These are phyloP conservation scores for Rhinoptilus africanus DNA, from an alignment of 2,113 vertebrate genomes.

Conservation along the genomic window DNA sequence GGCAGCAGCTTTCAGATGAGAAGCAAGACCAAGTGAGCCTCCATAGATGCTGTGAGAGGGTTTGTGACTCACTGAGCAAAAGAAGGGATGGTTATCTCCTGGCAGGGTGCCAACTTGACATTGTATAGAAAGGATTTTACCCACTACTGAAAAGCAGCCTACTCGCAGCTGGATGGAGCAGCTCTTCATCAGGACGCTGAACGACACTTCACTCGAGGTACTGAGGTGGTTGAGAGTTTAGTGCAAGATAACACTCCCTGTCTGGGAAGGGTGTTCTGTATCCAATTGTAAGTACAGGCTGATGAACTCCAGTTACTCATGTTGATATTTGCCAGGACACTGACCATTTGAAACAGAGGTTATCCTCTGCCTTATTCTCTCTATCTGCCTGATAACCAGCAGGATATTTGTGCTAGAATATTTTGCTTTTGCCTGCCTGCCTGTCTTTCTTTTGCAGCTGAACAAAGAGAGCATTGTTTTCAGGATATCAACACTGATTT, in stretches of 20 bases:
- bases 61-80: not conserved
- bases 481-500: slow-evolving; percentile 19
- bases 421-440: slow-evolving; percentile 22
- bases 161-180: not conserved
- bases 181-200: slow-evolving; percentile 1
- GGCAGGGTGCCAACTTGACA: not conserved
- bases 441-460: slow-evolving; percentile 23
- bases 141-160: not conserved
- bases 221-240: slow-evolving; percentile 21
- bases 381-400: slow-evolving; percentile 39
- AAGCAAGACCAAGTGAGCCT: not conserved
- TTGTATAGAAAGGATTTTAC: not conserved
- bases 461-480: slow-evolving; percentile 40
- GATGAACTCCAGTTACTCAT: slow-evolving; percentile 7
- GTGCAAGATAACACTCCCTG: not conserved
- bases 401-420: slow-evolving; percentile 47
- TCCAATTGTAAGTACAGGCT: not conserved
- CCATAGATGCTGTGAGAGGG: not conserved
- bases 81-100: not conserved
- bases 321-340: slow-evolving; percentile 30
- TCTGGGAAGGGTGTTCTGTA: not conserved
- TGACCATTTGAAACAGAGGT: slow-evolving; percentile 14
- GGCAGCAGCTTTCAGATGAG: not conserved
- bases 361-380: slow-evolving; percentile 20
- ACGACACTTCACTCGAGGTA: not conserved